Conservation (phyloP, 1,140 invertebrate species). For the Mycetomoellerius zeteki region DNA sequence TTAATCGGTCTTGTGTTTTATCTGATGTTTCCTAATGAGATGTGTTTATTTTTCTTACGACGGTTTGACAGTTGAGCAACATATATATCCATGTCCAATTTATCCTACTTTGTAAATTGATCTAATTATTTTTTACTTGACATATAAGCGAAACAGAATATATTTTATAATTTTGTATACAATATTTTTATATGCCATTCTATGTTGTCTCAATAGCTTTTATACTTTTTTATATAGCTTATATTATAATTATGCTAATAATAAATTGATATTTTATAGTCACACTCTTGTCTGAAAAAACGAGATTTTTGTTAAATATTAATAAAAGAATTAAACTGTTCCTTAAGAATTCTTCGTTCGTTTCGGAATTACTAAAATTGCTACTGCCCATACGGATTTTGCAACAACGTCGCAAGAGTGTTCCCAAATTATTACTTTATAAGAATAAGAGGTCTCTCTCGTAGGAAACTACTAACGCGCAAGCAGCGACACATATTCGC, state of each 20-base stretch:
- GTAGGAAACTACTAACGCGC: constrained; percentile 52
- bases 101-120: neutral
- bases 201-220: neutral
- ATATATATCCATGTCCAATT: neutral
- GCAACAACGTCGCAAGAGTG: constrained; percentile 3
- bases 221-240: neutral
- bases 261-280: neutral
- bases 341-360: neutral
- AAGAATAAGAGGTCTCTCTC: constrained; percentile 32
- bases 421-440: constrained; percentile 57
- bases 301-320: neutral
- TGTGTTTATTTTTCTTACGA: constrained; percentile 28
- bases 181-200: neutral
- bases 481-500: constrained; percentile 61
- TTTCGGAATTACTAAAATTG: constrained; percentile 25
- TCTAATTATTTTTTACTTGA: neutral
- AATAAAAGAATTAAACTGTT: neutral
- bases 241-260: neutral
- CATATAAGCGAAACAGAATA: neutral
- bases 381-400: neutral
- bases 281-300: neutral
- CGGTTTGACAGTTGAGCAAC: neutral
- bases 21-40: constrained; percentile 9
- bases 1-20: constrained; percentile 40
- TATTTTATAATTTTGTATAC: neutral